Percentiles rank a stretch among this genome's conserved stretches.
These are phyloP conservation scores for Nudaria mundana DNA, from an alignment of 2,888 invertebrate genomes.

Conservation along the genomic window DNA sequence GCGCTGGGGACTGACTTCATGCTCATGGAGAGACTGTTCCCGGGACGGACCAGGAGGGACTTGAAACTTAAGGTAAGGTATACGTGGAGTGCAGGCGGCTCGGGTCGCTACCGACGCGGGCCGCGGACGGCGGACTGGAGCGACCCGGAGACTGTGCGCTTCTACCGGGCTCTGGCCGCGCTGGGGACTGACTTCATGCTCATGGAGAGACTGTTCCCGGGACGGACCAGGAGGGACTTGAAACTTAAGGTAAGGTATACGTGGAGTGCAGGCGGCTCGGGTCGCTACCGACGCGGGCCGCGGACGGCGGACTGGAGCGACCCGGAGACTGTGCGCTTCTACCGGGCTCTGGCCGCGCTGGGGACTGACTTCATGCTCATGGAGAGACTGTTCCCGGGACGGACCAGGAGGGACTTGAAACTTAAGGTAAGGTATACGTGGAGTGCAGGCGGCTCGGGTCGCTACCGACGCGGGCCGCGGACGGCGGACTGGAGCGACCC, in stretches of 20 bases:
- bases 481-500: conserved; percentile 87
- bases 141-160: conserved; percentile 48
- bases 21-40: neutral
- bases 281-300: conserved; percentile 84
- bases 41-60: neutral
- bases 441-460: conserved; percentile 76
- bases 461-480: conserved; percentile 84
- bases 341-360: neutral
- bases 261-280: conserved; percentile 78
- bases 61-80: neutral
- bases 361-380: neutral
- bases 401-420: neutral
- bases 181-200: neutral
- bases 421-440: conserved; percentile 68
- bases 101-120: conserved; percentile 85
- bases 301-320: conserved; percentile 88
- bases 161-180: neutral
- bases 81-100: conserved; percentile 78
- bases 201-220: neutral
- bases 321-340: neutral
- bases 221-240: neutral
- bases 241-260: conserved; percentile 39
- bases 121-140: conserved; percentile 88
- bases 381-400: neutral
- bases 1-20: neutral